phyloP scores from a whole-genome alignment of 2,888 invertebrate genomes.

The Matsumyia berberina region DNA sequence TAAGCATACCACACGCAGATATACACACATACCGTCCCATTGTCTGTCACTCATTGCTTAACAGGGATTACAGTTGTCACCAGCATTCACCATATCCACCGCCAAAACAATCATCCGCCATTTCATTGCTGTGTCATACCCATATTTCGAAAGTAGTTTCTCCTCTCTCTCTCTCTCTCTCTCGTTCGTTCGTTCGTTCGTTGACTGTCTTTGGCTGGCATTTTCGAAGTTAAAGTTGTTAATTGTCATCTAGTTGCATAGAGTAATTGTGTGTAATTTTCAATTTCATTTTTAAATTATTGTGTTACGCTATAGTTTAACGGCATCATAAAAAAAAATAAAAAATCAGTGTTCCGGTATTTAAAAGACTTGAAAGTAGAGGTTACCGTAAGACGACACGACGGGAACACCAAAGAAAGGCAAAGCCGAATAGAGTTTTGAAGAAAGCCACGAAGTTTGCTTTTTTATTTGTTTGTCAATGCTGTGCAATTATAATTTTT shows the following conservation, averaged over 20 bases:
- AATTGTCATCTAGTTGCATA: constrained; percentile 61
- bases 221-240: constrained; percentile 50
- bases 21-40: background rate
- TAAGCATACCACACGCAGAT: background rate
- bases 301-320: constrained; percentile 49
- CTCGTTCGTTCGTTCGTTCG: constrained; percentile 9
- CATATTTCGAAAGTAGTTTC: constrained; percentile 67
- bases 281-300: constrained; percentile 39
- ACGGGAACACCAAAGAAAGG: background rate
- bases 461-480: constrained; percentile 47
- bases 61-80: constrained; percentile 40
- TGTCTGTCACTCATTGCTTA: constrained; percentile 12
- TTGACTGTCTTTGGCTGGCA: constrained; percentile 53
- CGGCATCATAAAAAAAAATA: constrained; percentile 13
- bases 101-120: constrained; percentile 42
- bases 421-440: background rate
- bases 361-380: constrained; percentile 27
- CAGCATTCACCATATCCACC: constrained; percentile 49
- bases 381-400: background rate
- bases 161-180: constrained; percentile 32
- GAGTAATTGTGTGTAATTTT: constrained; percentile 59
- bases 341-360: constrained; percentile 48
- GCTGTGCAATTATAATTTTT: constrained; percentile 42
- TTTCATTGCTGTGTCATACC: constrained; percentile 23
- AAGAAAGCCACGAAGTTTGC: constrained; percentile 14